Conservation (phyloP, 2,797 vertebrate species). For the Peromyscus aztecus region DNA sequence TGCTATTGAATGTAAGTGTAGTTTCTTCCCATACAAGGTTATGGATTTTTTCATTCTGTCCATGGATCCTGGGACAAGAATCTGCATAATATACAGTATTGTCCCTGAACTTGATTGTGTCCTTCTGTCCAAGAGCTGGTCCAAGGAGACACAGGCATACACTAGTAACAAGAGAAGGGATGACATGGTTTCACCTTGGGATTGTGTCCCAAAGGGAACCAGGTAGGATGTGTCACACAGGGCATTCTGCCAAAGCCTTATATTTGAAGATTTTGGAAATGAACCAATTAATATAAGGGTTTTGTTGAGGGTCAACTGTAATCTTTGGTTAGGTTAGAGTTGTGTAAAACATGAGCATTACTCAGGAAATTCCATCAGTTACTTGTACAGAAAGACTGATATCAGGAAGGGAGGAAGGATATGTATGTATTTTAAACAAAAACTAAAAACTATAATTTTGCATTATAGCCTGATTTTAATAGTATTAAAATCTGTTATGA, state of each 20-base stretch:
- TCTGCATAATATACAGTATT: background rate
- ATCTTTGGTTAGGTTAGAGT: background rate
- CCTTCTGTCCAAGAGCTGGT: background rate
- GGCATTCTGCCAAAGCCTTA: background rate
- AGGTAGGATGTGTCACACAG: background rate
- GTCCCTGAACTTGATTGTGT: background rate
- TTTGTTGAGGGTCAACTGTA: constrained; percentile 3
- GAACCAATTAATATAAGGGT: constrained; percentile 9
- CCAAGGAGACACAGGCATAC: background rate
- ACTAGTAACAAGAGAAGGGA: background rate
- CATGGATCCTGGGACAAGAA: background rate
- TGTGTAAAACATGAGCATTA: background rate
- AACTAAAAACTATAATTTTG: background rate
- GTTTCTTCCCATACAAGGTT: background rate
- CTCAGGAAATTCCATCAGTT: constrained; percentile 22
- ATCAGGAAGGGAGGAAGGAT: constrained; percentile 8
- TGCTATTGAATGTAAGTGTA: background rate
- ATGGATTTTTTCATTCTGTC: constrained; percentile 21
- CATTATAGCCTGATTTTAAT: background rate
- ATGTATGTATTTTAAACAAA: background rate
- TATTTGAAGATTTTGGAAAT: constrained; percentile 47
- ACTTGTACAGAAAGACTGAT: constrained; percentile 32
- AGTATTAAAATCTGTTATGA: background rate
- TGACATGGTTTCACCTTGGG: constrained; percentile 12
- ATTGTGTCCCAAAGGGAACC: background rate